A percentile compares a stretch with the other conserved stretches of the same genome.
These are phyloP conservation scores for Pilophorus perplexus DNA, from an alignment of 2,888 invertebrate species.

Conservation along the genomic window DNA sequence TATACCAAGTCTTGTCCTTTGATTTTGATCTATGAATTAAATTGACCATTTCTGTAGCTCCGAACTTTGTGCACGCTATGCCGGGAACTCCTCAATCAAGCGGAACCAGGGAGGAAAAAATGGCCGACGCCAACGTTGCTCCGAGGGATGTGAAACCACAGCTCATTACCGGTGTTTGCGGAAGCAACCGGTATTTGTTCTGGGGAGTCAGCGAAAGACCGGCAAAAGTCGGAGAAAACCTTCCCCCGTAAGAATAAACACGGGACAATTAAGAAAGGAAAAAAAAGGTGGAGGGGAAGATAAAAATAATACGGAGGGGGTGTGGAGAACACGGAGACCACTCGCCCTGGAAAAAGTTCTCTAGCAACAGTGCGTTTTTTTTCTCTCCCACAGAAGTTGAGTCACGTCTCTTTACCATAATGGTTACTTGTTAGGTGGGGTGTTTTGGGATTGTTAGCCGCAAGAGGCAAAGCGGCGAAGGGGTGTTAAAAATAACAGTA, in stretches of 20 bases:
- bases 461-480: conserved; percentile 4
- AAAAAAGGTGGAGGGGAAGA: too few relatives aligned
- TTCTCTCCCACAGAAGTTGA: conserved; percentile 13
- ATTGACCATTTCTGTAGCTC: too few relatives aligned
- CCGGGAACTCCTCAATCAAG: too few relatives aligned
- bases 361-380: conserved; percentile 7
- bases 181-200: conserved; percentile 20
- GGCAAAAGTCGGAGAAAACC: neutral
- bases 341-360: too few relatives aligned
- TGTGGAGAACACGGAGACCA: too few relatives aligned
- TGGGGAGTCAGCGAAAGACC: neutral
- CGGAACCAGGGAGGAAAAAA: too few relatives aligned
- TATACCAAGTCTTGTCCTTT: too few relatives aligned
- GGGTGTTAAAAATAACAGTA: conserved; percentile 36
- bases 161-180: conserved; percentile 21
- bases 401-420: conserved; percentile 39
- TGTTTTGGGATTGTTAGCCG: conserved; percentile 30
- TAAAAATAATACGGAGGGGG: too few relatives aligned
- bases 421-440: conserved; percentile 33
- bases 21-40: too few relatives aligned
- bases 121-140: too few relatives aligned
- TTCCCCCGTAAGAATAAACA: conserved; percentile 22
- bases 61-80: too few relatives aligned
- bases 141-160: too few relatives aligned
- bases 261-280: conserved; percentile 6